phyloP scores from a whole-genome alignment of 2,113 vertebrate genomes.

The Saimiri boliviensis region DNA sequence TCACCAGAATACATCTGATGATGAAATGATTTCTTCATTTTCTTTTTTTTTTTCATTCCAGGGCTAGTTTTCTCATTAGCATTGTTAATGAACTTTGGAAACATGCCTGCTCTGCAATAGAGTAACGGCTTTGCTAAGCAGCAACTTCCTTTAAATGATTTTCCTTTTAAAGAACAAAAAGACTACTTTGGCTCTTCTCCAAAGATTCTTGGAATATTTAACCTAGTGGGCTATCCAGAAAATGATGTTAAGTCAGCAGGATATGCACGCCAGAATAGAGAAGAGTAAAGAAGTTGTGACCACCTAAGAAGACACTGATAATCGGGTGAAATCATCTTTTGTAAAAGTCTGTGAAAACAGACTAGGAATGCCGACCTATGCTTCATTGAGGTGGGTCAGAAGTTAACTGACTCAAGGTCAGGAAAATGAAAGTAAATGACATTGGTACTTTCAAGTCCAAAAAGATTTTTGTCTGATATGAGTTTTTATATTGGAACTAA shows the following conservation, averaged over 20 bases:
- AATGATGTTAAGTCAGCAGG: conserved; percentile 29
- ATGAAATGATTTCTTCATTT: neutral
- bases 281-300: neutral
- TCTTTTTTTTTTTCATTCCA: neutral
- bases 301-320: neutral
- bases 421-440: neutral
- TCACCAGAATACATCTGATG: neutral
- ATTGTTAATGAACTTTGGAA: conserved; percentile 35
- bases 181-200: conserved; percentile 32
- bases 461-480: neutral
- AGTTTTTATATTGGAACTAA: neutral
- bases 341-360: neutral
- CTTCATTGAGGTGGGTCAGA: neutral
- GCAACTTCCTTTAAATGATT: neutral
- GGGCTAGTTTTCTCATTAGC: neutral
- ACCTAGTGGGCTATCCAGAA: neutral
- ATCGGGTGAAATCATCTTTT: neutral
- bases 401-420: neutral
- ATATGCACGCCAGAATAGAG: neutral
- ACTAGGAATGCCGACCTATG: neutral
- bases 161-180: conserved; percentile 43
- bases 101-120: neutral
- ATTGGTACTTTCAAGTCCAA: neutral
- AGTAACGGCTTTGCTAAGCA: conserved; percentile 7
- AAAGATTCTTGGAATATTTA: conserved; percentile 34